Base-by-base conservation (phyloP, 2,888 invertebrate genomes). In the Netelia melanura region DNA sequence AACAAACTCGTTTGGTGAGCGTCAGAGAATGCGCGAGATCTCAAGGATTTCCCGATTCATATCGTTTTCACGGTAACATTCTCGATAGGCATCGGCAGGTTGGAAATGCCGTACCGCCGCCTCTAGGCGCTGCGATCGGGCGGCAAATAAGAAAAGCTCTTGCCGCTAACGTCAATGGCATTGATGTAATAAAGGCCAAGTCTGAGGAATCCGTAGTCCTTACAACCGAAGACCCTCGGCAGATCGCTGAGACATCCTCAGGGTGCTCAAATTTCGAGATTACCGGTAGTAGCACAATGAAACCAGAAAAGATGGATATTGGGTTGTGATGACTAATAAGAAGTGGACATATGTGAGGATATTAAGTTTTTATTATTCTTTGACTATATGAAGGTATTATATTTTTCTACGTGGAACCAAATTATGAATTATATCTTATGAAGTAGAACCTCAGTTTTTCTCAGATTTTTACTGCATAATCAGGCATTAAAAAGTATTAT, bases 41-140 rank as follows among this genome's bases (percentile, higher is more conserved):
- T 25, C 98, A 98, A 94, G 98, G 97, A 84, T 98, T 98, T 94
- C 96, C 95, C 76, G 97, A 98, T 94, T 94, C 95, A 0, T 97
- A 97, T 92, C 93, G 96, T 83, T 97, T 98, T 93, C 96, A 95
- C 87, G 98, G 98, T 56, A 95, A 94, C 85, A 95, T 97, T 88
- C 94, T 96, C 86, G 97, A 98, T 92, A 97, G 97, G 89, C 97
- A 98, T 91, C 94, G 97, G 91, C 98, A 97, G 95, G 96, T 98
- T 87, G 98, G 98, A 14, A 98, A 98, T 93, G 98, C 98, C 3
- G 98, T 98, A 0, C 98, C 98, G 0, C 98, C 98, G 0, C 97
- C 97, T 0, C 94, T 98, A 89, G 97, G 97, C 11, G 95, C 95
- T 72, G 97, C 97, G 0, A 94, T 98, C 72, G 98, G 98, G 0